phyloP scores from a whole-genome alignment of 2,797 vertebrate species.

The Sibirionetta formosa region DNA sequence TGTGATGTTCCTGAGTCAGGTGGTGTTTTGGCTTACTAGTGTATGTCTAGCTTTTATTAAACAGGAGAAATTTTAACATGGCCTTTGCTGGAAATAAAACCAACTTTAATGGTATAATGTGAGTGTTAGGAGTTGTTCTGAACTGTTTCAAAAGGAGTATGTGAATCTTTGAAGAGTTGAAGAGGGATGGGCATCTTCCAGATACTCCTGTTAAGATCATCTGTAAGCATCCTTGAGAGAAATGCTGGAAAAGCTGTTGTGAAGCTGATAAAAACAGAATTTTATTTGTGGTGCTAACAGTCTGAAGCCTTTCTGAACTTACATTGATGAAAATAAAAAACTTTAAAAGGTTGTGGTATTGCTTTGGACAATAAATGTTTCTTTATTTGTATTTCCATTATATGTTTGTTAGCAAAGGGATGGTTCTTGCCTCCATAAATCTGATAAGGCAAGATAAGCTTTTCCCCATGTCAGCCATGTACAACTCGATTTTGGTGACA shows the following conservation, averaged over 20 bases:
- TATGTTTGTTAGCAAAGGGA: not conserved
- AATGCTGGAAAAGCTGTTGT: not conserved
- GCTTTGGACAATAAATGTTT: not conserved
- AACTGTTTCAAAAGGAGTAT: not conserved
- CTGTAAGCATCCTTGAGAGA: not conserved
- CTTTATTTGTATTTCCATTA: not conserved
- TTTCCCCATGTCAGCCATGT: accelerated
- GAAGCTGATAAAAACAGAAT: not conserved
- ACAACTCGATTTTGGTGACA: not conserved
- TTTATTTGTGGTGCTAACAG: not conserved
- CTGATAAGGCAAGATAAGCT: not conserved
- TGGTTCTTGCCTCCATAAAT: not conserved
- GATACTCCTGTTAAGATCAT: not conserved
- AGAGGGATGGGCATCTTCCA: not conserved
- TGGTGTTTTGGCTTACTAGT: not conserved
- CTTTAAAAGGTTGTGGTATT: not conserved
- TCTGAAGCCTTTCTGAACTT: not conserved
- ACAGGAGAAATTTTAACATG: not conserved
- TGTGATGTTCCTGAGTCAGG: not conserved
- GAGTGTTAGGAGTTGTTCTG: not conserved
- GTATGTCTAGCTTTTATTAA: not conserved
- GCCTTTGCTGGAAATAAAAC: not conserved
- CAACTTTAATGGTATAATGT: not conserved
- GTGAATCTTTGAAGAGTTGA: not conserved
- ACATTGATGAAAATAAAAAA: not conserved